Evolutionary conservation across 2,888 invertebrate species (phyloP), one percentile per base, ranked within the genome.

Genomic region (Pseudoips prasinana): DNA sequence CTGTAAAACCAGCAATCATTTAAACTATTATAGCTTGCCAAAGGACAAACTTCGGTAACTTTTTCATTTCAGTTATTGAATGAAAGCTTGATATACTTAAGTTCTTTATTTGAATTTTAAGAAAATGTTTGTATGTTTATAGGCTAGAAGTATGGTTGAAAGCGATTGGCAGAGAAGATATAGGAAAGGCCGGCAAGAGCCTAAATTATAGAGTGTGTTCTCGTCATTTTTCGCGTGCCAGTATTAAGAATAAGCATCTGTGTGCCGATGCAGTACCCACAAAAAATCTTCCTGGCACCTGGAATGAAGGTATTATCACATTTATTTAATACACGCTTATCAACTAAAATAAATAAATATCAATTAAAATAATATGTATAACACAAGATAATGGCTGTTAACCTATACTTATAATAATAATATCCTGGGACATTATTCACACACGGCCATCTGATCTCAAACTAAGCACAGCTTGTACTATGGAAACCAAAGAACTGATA

Each of bases 11-110:
- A 73, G 75, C 47, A 78, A 74, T 42, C 73, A 82, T 47, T 64
- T 87, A 22, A 79, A 75, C 39, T 87, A 64, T 43, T 86, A 76
- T 37, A 65, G 74, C 29, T 62, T 84, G n/a, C 87, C 87, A 1
- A 84, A 78, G 45, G 80, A 81, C 38, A 61, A 50, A 43, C 42
- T 66, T 29, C 67, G 86, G 87, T 85, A 7, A 6, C 20, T 1
- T 8, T 7, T 6, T 1, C 7, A 9, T 23, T 11, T 8, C 1
- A 3, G 10, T 5, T 7, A 8, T n/a, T 23, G 23, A 2, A 10
- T 6, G 9, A 4, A 3, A 1, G 4, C 8, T 22, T n/a, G 1
- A 22, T 5, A 8, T 23, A 23, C 7, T 9, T 22, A 7, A 7
- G 8, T 7, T 7, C 1, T 14, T 3, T 3, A 14, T 29, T 29